These are phyloP conservation scores for Hippocampus guttulatus DNA, from an alignment of 2,113 vertebrate species.

Conservation along the genomic window DNA sequence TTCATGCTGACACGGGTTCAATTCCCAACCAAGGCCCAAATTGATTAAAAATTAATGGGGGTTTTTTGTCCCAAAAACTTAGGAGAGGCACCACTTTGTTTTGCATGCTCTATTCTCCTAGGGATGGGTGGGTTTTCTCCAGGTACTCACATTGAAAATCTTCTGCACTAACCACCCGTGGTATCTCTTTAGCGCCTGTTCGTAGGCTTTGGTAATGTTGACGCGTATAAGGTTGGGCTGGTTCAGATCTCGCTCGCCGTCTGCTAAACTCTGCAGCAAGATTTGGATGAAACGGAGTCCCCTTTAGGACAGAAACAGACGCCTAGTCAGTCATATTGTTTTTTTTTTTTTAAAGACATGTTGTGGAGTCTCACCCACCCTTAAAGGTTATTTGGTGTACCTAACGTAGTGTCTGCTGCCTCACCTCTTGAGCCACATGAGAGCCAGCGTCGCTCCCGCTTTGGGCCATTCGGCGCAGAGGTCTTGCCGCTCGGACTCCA, in stretches of 20 bases:
- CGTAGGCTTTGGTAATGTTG: conserved; percentile 89
- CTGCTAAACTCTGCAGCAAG: conserved; percentile 89
- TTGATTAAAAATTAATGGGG: no score
- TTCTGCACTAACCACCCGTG: conserved; percentile 92
- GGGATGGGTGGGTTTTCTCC: no score
- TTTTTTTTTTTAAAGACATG: not conserved
- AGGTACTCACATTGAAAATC: conserved; percentile 79
- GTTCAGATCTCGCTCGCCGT: conserved; percentile 84
- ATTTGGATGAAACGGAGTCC: conserved; percentile 93
- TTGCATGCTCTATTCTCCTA: no score
- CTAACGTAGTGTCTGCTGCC: conserved; percentile 55
- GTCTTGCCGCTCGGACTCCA: conserved; percentile 82
- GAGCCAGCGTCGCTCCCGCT: conserved; percentile 83
- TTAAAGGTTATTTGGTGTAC: not conserved
- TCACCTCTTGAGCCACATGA: conserved; percentile 98
- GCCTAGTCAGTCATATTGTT: not conserved
- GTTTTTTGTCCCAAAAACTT: not conserved
- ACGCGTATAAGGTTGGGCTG: conserved; percentile 89
- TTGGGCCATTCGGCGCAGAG: conserved; percentile 84
- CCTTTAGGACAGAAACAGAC: conserved; percentile 60
- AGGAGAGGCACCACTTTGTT: not conserved
- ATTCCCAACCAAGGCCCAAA: no score
- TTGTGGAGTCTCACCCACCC: not conserved
- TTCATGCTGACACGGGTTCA: no score
- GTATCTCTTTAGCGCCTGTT: conserved; percentile 86